Evolutionary conservation across 2,797 vertebrate genomes (phyloP), one percentile per base, ranked within the genome.

Genomic region (Halcyon leucocephala): DNA sequence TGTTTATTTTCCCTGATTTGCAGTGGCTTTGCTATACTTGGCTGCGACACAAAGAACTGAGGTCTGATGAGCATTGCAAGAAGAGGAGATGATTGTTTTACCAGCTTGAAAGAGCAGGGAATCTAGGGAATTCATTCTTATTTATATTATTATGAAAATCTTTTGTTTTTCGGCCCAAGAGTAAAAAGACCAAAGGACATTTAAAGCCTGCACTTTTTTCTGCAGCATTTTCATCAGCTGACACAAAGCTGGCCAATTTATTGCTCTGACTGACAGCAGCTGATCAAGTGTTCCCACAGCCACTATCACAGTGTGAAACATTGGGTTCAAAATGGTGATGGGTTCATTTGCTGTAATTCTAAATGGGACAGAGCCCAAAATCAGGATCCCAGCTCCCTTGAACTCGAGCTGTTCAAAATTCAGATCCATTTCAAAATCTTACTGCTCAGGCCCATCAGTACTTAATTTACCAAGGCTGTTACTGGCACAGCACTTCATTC

Each of bases 311-410:
- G 92, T 87, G 94, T 94, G 93, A 97, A 96, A 93, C 88, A 92
- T 44, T 97, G 96, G 90, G 96, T 95, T 97, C 96, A 97, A 94
- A 97, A 97, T 96, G 95, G 93, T 97, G 95, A 97, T 94, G 92
- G 86, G 90, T 94, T 96, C 93, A 97, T 97, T 97, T 93, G 84
- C 93, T 81, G 80, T 95, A 96, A 97, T 95, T 96, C 92, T 95
- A 95, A 95, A 93, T 95, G 93, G 94, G 94, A 95, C 79, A 89
- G 79, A 91, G 89, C 91, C 90, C 95, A 97, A 95, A 97, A 89
- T 9, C 92, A 91, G 54, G 88, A 97, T 83, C 83, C 49, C 78
- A 94, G 90, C 62, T 97, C 94, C 93, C 93, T 96, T 93, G 95
- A 97, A 96, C 96, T 92, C 20, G 31, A 94, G 78, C 94, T 96